These are phyloP conservation scores for Caenorhabditis sinica DNA, from an alignment of 2,888 invertebrate species.

Conservation along the genomic window DNA sequence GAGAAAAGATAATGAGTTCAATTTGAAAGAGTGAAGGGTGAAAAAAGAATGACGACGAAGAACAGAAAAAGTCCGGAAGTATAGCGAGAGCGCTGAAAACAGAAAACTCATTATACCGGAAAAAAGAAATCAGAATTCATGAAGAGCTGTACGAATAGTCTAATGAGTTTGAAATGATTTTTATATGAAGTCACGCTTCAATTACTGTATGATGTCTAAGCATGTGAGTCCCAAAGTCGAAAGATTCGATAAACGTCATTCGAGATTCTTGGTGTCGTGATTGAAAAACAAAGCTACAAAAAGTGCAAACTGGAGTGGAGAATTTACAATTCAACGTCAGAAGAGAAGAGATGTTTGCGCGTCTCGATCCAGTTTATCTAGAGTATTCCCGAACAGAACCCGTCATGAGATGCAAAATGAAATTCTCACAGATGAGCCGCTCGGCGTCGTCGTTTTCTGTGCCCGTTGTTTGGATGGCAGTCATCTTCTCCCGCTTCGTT, in stretches of 20 bases:
- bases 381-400: slow-evolving; percentile 38
- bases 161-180: no score
- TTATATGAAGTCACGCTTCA: no score
- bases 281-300: slow-evolving; percentile 8
- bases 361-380: slow-evolving; percentile 24
- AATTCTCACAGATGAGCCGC: slow-evolving; percentile 60
- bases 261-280: background rate
- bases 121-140: background rate
- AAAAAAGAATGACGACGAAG: slow-evolving; percentile 28
- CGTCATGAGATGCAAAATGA: slow-evolving; percentile 53
- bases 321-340: slow-evolving; percentile 30
- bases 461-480: slow-evolving; percentile 49
- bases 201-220: background rate
- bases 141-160: no score
- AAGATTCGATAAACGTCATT: background rate
- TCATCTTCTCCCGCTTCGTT: slow-evolving; percentile 49
- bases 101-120: slow-evolving; percentile 52
- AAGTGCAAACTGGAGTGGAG: slow-evolving; percentile 16
- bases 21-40: slow-evolving; percentile 32
- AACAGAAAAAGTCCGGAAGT: slow-evolving; percentile 51
- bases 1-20: slow-evolving; percentile 56
- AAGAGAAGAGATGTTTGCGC: slow-evolving; percentile 26
- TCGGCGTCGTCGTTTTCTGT: slow-evolving; percentile 36
- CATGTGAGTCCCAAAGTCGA: background rate
- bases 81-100: slow-evolving; percentile 44